Percentiles rank a stretch among this genome's conserved stretches.
Evolutionary conservation across 2,113 vertebrate genomes (phyloP).

Genomic region (Chaenogobius annularis): DNA sequence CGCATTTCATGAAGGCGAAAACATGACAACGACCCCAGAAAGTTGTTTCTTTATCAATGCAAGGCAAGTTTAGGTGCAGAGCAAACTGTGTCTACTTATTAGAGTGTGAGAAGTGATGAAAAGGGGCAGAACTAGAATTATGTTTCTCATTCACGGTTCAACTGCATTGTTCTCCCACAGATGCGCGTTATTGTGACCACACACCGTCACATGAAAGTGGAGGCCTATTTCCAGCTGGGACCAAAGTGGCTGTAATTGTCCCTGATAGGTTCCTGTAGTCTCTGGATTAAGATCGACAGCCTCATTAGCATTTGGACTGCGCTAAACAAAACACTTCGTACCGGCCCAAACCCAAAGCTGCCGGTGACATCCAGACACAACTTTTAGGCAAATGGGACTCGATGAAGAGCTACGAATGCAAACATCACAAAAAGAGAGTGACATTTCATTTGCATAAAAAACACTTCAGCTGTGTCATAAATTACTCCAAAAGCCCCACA

Average conservation of each 20-base stretch:
- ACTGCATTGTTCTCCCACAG: neutral
- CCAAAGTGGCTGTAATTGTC: slow-evolving; percentile 73
- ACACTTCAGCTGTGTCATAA: slow-evolving; percentile 5
- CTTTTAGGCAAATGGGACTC: neutral
- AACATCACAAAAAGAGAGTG: slow-evolving; percentile 5
- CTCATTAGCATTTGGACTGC: slow-evolving; percentile 61
- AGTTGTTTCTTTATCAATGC: no score
- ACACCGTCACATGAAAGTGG: slow-evolving; percentile 25
- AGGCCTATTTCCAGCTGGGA: slow-evolving; percentile 61
- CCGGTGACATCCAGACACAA: neutral
- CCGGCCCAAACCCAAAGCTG: slow-evolving; percentile 14
- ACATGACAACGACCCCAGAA: no score
- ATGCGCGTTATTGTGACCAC: slow-evolving; percentile 24
- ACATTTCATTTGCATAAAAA: slow-evolving; percentile 8
- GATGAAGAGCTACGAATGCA: neutral
- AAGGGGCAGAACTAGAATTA: no score
- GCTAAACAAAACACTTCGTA: slow-evolving; percentile 23
- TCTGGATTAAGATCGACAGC: slow-evolving; percentile 70
- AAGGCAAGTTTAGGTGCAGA: no score
- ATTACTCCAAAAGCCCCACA: slow-evolving; percentile 1
- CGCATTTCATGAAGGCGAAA: no score
- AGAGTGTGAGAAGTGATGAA: no score
- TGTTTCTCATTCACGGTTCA: no score
- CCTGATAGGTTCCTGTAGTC: slow-evolving; percentile 78
- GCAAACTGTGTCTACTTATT: no score